Evolutionary conservation across 2,888 invertebrate species (phyloP).

Genomic region (Nephrocerus scutellatus): DNA sequence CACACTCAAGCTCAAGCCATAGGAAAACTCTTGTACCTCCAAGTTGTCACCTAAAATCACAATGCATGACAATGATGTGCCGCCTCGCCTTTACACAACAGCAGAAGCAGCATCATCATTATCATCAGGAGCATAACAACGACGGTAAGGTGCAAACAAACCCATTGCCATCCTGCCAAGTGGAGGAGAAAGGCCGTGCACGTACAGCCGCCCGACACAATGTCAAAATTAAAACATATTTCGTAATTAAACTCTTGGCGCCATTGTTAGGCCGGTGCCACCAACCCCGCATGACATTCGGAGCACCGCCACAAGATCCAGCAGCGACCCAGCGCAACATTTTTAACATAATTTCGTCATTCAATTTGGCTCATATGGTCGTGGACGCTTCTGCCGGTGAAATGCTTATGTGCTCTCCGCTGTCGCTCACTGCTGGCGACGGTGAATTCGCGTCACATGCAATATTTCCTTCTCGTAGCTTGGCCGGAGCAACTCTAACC

Average conservation of each 20-base stretch:
- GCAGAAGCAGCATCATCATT: constrained; percentile 1
- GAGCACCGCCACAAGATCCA: neutral
- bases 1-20: too few relatives aligned
- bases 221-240: constrained; percentile 24
- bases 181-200: too few relatives aligned
- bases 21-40: too few relatives aligned
- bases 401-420: too few relatives aligned
- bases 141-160: neutral
- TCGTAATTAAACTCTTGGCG: constrained; percentile 27
- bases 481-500: too few relatives aligned
- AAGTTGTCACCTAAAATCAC: too few relatives aligned
- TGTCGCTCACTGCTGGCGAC: neutral
- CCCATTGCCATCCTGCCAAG: neutral
- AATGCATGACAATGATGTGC: too few relatives aligned
- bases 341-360: constrained; percentile 13
- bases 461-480: too few relatives aligned
- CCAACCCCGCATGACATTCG: constrained; percentile 8
- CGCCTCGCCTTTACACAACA: constrained; percentile 8
- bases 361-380: constrained; percentile 12
- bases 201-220: too few relatives aligned
- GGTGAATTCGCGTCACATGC: neutral
- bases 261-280: constrained; percentile 16
- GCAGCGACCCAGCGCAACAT: constrained; percentile 7
- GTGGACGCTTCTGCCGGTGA: too few relatives aligned
- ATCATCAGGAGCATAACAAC: neutral